These are phyloP conservation scores for Chionoecetes opilio DNA, from an alignment of 1,140 invertebrate species.

Conservation along the genomic window DNA sequence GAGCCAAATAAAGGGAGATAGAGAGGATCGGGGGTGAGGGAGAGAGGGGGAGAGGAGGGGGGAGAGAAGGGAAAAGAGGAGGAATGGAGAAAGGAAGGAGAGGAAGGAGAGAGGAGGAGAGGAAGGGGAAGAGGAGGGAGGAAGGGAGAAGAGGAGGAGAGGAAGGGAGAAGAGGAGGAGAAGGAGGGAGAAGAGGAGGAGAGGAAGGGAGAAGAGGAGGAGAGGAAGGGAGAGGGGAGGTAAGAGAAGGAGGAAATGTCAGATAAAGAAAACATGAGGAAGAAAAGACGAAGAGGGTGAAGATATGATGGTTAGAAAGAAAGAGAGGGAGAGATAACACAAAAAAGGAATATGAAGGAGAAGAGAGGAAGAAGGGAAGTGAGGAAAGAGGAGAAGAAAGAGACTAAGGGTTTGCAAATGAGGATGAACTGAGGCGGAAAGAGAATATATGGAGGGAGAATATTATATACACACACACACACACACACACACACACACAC, in stretches of 20 bases:
- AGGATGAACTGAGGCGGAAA: neutral
- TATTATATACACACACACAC: neutral
- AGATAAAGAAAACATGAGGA: neutral
- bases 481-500: slow-evolving; percentile 8
- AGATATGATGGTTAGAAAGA: neutral
- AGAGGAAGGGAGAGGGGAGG: neutral
- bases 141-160: neutral
- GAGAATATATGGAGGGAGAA: neutral
- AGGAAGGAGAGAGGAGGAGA: neutral
- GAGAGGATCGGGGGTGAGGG: too few relatives aligned
- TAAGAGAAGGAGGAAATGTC: neutral
- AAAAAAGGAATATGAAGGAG: neutral
- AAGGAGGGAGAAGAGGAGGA: neutral
- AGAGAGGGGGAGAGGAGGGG: too few relatives aligned
- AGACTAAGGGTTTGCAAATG: neutral
- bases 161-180: neutral
- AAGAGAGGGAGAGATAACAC: neutral
- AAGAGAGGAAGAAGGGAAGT: neutral
- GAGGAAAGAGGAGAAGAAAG: neutral
- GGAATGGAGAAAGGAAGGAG: too few relatives aligned
- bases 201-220: neutral
- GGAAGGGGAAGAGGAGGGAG: neutral
- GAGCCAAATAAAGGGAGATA: neutral
- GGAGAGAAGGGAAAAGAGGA: too few relatives aligned
- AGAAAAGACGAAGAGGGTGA: neutral